phyloP scores from a whole-genome alignment of 1,140 invertebrate species.

The Asbolus verrucosus region DNA sequence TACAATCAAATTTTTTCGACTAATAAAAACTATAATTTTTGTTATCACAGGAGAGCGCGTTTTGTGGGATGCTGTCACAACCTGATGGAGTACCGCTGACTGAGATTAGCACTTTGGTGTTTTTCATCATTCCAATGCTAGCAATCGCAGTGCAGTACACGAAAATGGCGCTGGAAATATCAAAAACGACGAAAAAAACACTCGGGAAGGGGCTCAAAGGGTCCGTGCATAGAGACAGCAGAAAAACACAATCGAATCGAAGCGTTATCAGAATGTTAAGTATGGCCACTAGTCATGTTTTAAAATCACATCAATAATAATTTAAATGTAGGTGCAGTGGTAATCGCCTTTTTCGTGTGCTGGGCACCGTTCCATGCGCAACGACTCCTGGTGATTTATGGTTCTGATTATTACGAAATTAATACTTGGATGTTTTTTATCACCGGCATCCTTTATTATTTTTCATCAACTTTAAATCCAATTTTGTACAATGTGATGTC shows the following conservation, averaged over 20 bases:
- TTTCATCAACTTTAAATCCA: slow-evolving; percentile 90
- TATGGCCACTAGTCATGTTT: slow-evolving; percentile 61
- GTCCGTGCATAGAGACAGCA: slow-evolving; percentile 74
- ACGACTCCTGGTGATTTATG: slow-evolving; percentile 80
- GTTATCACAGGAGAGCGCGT: slow-evolving; percentile 74
- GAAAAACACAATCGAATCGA: slow-evolving; percentile 76
- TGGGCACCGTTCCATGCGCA: slow-evolving; percentile 98
- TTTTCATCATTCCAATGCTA: slow-evolving; percentile 86
- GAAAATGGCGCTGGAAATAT: slow-evolving; percentile 80
- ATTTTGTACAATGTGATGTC: slow-evolving; percentile 95
- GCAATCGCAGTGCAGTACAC: slow-evolving; percentile 83
- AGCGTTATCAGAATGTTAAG: slow-evolving; percentile 86
- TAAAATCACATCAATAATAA: too few relatives aligned
- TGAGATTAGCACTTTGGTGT: slow-evolving; percentile 83
- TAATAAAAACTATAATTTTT: neutral
- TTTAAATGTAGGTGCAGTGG: slow-evolving; percentile 83
- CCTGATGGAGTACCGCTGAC: slow-evolving; percentile 76
- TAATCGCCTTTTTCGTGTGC: slow-evolving; percentile 96
- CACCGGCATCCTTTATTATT: slow-evolving; percentile 86
- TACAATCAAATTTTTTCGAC: slow-evolving; percentile 39
- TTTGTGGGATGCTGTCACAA: slow-evolving; percentile 78
- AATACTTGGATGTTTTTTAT: slow-evolving; percentile 86
- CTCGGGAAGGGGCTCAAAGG: slow-evolving; percentile 70
- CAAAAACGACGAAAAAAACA: slow-evolving; percentile 63
- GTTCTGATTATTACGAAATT: slow-evolving; percentile 72